Evolutionary conservation across 1,140 invertebrate species (phyloP).

Genomic region (Teleogryllus occipitalis): DNA sequence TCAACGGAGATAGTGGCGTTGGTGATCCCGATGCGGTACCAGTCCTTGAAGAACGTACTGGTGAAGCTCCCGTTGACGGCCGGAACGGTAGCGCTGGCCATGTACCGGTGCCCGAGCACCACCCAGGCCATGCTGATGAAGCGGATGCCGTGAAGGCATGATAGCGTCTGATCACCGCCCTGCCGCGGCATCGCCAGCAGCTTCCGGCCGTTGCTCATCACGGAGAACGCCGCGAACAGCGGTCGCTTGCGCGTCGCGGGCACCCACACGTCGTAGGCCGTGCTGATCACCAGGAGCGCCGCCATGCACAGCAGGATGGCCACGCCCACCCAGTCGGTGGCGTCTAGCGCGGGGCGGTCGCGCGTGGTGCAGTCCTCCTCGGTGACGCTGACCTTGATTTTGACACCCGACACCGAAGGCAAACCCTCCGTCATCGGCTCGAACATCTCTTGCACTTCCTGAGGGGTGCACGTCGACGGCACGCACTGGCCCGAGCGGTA

Average conservation of each 20-base stretch:
- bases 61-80: constrained; percentile 24
- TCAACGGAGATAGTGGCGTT: constrained; percentile 37
- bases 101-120: constrained; percentile 39
- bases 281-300: neutral
- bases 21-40: constrained; percentile 10
- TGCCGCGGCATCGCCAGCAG: neutral
- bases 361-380: neutral
- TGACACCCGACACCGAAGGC: neutral
- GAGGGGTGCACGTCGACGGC: neutral
- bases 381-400: neutral
- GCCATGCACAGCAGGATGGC: neutral
- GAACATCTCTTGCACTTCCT: neutral
- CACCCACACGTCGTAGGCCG: neutral
- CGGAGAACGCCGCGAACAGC: neutral
- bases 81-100: constrained; percentile 25
- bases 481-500: neutral
- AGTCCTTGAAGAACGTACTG: neutral
- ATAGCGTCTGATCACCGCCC: neutral
- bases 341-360: neutral
- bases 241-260: neutral
- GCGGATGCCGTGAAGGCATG: constrained; percentile 40
- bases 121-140: constrained; percentile 47
- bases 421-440: neutral
- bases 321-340: neutral
- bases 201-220: neutral